These are phyloP conservation scores for Whitmania pigra DNA, from an alignment of 1,140 invertebrate species.

Conservation along the genomic window DNA sequence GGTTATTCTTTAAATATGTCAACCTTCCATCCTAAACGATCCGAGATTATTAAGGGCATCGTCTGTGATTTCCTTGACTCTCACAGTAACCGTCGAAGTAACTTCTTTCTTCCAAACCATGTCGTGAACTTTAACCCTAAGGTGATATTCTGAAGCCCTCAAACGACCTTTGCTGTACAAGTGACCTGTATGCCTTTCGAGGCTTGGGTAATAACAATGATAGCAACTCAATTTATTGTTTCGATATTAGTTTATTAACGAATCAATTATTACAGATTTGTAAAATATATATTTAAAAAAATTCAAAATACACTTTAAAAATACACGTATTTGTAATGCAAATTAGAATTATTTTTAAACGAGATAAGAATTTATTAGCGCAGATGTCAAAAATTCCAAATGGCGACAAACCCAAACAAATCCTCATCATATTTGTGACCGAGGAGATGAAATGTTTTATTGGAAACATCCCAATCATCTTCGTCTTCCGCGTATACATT, in stretches of 20 bases:
- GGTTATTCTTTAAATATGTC: not conserved
- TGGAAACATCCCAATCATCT: conserved; percentile 92
- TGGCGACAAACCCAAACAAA: not conserved
- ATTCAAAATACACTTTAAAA: not conserved
- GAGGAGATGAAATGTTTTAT: conserved; percentile 67
- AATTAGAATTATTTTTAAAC: too few relatives aligned
- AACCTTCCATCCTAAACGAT: conserved; percentile 70
- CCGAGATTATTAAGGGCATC: conserved; percentile 89
- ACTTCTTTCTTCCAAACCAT: conserved; percentile 66
- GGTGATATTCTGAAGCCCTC: conserved; percentile 66
- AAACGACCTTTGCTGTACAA: conserved; percentile 85
- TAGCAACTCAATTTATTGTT: not conserved
- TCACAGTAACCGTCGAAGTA: conserved; percentile 79
- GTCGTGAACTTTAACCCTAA: conserved; percentile 86
- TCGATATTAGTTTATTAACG: not conserved
- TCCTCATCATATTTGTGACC: not conserved
- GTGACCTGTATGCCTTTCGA: conserved; percentile 83
- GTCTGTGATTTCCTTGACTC: conserved; percentile 80
- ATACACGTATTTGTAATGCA: too few relatives aligned
- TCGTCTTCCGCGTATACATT: conserved; percentile 88
- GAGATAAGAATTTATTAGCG: too few relatives aligned
- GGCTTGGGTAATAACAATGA: conserved; percentile 50
- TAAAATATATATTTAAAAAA: too few relatives aligned
- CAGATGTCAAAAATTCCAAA: not conserved
- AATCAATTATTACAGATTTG: not conserved